Evolutionary conservation across 2,888 invertebrate species (phyloP), one percentile per base, ranked within the genome.

Genomic region (Papilio demoleus): DNA sequence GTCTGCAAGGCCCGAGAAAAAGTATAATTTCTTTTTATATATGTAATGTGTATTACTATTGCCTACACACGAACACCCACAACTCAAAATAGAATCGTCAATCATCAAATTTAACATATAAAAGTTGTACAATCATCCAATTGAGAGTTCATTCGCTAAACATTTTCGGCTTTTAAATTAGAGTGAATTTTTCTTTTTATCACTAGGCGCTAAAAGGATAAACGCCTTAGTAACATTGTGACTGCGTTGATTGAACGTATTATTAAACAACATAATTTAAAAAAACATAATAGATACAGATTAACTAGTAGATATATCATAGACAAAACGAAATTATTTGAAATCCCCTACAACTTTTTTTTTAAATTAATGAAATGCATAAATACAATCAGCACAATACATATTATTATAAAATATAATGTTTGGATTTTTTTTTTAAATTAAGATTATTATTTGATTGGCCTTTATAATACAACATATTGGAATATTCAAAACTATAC

Each of bases 401-500:
- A n/a, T n/a, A n/a, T n/a, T n/a, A n/a, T n/a, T n/a, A n/a, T n/a
- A n/a, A n/a, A n/a, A n/a, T n/a, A n/a, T n/a, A n/a, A n/a, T n/a
- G n/a, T n/a, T n/a, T n/a, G n/a, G n/a, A n/a, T n/a, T n/a, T n/a
- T n/a, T n/a, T n/a, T n/a, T n/a, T n/a, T n/a, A n/a, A n/a, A n/a
- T n/a, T n/a, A n/a, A n/a, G n/a, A n/a, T n/a, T n/a, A 14, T 4
- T 12, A 11, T 14, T 1, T 3, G 4, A 11, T 38, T 2, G 38
- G 6, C 0, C 14, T 38, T 42, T 17, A 3, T 17, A 5, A 8
- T 17, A 17, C 22, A 47, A 11, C 4, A 47, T 22, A 22, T 22
- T 11, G 24, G 47, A 22, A 22, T 22, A 47, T 34, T 64, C 53
- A 19, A 56, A 60, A 42, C 62, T 27, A 24, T 58, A 82, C 87